These are phyloP conservation scores for Gordius sp. DNA, from an alignment of 2,888 invertebrate species.

Conservation along the genomic window DNA sequence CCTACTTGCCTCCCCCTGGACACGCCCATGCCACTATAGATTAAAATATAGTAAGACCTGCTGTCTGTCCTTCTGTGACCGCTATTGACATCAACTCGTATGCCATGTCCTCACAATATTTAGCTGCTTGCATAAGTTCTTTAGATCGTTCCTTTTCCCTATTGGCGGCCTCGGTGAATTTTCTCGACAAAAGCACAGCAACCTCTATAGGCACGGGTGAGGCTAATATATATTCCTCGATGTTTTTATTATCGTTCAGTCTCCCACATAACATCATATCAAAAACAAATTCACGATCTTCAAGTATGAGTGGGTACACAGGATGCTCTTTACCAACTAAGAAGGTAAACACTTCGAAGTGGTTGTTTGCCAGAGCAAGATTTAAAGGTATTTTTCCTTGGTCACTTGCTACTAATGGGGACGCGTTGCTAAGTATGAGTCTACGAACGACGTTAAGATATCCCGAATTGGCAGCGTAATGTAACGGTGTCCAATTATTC, in stretches of 20 bases:
- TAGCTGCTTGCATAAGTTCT: slow-evolving; percentile 74
- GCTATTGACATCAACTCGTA: slow-evolving; percentile 75
- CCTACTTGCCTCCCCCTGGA: too few relatives aligned
- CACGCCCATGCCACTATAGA: too few relatives aligned
- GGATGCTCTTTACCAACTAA: slow-evolving; percentile 89
- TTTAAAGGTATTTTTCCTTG: slow-evolving; percentile 65
- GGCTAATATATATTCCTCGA: slow-evolving; percentile 87
- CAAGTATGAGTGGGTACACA: slow-evolving; percentile 67
- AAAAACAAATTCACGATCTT: slow-evolving; percentile 83
- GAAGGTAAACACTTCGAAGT: slow-evolving; percentile 76
- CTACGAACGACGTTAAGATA: slow-evolving; percentile 76
- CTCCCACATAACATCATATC: slow-evolving; percentile 60
- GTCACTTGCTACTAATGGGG: slow-evolving; percentile 35
- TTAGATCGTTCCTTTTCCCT: slow-evolving; percentile 58
- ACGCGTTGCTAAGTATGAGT: slow-evolving; percentile 75
- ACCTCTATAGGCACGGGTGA: slow-evolving; percentile 97
- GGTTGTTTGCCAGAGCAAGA: slow-evolving; percentile 89
- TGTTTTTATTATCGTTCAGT: slow-evolving; percentile 62
- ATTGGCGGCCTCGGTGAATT: slow-evolving; percentile 38
- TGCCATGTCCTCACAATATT: slow-evolving; percentile 88
- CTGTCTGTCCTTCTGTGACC: slow-evolving; percentile 52
- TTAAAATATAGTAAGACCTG: too few relatives aligned
- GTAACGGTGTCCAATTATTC: slow-evolving; percentile 79
- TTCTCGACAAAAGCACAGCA: slow-evolving; percentile 74
- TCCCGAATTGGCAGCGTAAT: slow-evolving; percentile 75